Evolutionary conservation across 2,797 vertebrate species (phyloP), one percentile per base, ranked within the genome.

Genomic region (Pseudotriccus pelzelni): DNA sequence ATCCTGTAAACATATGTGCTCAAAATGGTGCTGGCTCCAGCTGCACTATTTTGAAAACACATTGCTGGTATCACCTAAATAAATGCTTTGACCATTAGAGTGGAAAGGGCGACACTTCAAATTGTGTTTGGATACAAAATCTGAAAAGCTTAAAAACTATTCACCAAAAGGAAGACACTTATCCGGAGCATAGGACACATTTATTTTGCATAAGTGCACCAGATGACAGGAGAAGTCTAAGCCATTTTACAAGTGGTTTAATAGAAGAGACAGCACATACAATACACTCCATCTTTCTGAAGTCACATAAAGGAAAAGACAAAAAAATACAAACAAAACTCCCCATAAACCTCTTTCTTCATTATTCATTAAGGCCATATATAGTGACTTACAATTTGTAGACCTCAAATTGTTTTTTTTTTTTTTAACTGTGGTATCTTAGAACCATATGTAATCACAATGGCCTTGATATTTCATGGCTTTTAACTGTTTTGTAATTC

Each of bases 161-260:
- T 84, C 70, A 84, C 67, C 32, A 56, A 91, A 95, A 95, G 84
- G 84, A 96, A 97, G 94, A 92, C 85, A 70, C 74, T 96, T 95
- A 95, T 80, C 92, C 27, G 11, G 89, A 93, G 88, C 86, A 90
- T 15, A 84, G 81, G 85, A 81, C 91, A 87, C 81, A 97, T 96
- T 95, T 82, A 96, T 96, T 96, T 96, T 96, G 83, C 67, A 39
- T 97, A 97, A 97, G 87, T 97, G 93, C 90, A 87, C 55, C 56
- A 96, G 84, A 93, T 87, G 91, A 94, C 89, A 95, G 87, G 66
- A 89, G 68, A 87, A 93, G 84, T 93, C 78, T 90, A 90, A 96
- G 95, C 64, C 84, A 68, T 93, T 89, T 90, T 77, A 88, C 70
- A 90, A 90, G 75, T 92, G 89, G 80, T 90, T 96, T 96, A 95